Conservation (phyloP, 2,797 vertebrate species). For the Champsocephalus esox region DNA sequence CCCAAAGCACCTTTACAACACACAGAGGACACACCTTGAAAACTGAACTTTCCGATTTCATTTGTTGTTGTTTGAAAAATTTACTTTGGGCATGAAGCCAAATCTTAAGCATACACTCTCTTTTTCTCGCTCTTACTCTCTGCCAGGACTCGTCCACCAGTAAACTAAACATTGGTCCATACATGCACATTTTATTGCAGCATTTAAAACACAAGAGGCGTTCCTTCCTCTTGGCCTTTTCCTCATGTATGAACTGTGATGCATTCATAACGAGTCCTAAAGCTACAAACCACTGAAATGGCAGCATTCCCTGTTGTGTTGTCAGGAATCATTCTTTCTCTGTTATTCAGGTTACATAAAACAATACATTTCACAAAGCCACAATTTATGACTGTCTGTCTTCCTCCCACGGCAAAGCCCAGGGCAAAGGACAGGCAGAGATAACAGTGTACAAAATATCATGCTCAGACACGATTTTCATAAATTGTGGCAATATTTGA, state of each 20-base stretch:
- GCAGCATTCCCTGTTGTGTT: conserved; percentile 22
- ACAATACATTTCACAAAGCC: conserved; percentile 1
- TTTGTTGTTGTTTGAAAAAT: conserved; percentile 37
- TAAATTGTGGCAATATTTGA: neutral
- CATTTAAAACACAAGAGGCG: conserved; percentile 6
- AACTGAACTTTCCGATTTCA: conserved; percentile 1
- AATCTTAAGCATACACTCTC: neutral
- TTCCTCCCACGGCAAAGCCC: conserved; percentile 17
- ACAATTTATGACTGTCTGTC: conserved; percentile 14
- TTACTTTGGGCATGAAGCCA: conserved; percentile 1
- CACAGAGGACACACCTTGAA: conserved; percentile 46
- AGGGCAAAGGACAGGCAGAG: conserved; percentile 16
- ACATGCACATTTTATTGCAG: neutral
- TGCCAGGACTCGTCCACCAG: conserved; percentile 43
- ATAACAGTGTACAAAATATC: conserved; percentile 2
- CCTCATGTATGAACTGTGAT: conserved; percentile 18
- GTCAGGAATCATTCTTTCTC: conserved; percentile 4
- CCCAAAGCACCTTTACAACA: conserved; percentile 52
- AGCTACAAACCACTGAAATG: conserved; percentile 47
- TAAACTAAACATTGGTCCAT: conserved; percentile 12
- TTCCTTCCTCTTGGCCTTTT: conserved; percentile 29
- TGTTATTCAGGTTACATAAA: conserved; percentile 29
- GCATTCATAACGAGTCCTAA: conserved; percentile 29
- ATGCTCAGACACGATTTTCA: neutral
- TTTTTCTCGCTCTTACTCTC: conserved; percentile 18